Evolutionary conservation across 2,888 invertebrate species (phyloP).

Genomic region (Drosophila nr. fundita): DNA sequence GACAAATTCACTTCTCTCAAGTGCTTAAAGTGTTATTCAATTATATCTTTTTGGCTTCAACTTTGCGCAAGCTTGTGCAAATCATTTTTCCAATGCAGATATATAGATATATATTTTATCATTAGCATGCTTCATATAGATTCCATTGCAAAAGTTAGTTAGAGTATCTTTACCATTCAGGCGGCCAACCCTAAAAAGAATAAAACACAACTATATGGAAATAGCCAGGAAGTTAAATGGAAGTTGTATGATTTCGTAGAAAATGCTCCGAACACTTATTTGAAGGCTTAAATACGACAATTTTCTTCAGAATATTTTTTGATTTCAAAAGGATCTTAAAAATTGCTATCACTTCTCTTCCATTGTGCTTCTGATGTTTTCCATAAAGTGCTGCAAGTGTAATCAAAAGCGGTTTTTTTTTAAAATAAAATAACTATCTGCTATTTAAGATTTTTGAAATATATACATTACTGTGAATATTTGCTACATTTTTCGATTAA

Average conservation of each 20-base stretch:
- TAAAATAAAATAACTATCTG: neutral
- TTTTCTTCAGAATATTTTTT: neutral
- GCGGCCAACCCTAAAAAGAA: neutral
- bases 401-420: neutral
- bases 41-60: neutral
- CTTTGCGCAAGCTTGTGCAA: neutral
- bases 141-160: neutral
- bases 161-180: neutral
- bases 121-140: neutral
- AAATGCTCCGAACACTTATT: neutral
- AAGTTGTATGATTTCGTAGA: neutral
- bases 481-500: neutral
- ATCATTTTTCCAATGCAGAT: neutral
- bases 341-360: neutral
- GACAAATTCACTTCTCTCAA: constrained; percentile 8
- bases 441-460: neutral
- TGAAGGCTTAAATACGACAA: neutral
- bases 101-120: neutral
- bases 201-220: neutral
- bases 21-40: neutral
- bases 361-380: neutral
- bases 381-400: neutral
- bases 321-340: neutral
- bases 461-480: neutral
- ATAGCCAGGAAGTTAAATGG: neutral